These are phyloP conservation scores for Lepeophtheirus salmonis DNA, from an alignment of 1,140 invertebrate genomes.

Conservation along the genomic window DNA sequence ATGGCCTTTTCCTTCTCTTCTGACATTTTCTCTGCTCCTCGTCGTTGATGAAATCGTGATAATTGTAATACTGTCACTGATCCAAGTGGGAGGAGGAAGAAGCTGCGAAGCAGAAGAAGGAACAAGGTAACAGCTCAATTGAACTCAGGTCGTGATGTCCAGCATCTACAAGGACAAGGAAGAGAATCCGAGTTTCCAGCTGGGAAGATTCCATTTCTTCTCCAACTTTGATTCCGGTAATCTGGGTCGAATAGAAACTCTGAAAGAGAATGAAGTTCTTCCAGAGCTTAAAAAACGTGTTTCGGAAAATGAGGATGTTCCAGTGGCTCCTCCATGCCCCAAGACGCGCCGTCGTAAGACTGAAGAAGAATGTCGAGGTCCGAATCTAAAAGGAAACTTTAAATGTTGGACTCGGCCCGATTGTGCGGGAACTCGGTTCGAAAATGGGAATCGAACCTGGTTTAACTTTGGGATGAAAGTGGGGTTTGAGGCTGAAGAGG, in stretches of 20 bases:
- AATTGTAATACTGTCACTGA: no score
- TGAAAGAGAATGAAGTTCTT: neutral
- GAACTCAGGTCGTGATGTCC: no score
- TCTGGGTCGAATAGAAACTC: slow-evolving; percentile 47
- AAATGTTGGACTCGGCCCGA: slow-evolving; percentile 78
- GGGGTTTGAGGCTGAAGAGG: neutral
- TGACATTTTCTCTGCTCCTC: no score
- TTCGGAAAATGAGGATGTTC: slow-evolving; percentile 19
- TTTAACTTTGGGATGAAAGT: slow-evolving; percentile 71
- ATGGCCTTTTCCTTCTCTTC: no score
- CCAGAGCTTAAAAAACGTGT: neutral
- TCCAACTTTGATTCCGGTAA: slow-evolving; percentile 75
- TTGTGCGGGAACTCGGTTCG: slow-evolving; percentile 64
- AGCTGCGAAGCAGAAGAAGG: no score
- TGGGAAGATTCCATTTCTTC: slow-evolving; percentile 40
- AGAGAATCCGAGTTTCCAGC: neutral
- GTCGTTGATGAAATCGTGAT: no score
- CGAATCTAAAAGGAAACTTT: no score
- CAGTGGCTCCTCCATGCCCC: neutral
- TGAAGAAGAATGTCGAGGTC: slow-evolving; percentile 59
- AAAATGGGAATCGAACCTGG: slow-evolving; percentile 79
- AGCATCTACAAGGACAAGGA: no score
- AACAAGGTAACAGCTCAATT: no score
- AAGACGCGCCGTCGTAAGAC: slow-evolving; percentile 24
- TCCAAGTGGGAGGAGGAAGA: no score